These are phyloP conservation scores for Perognathus longimembris DNA, from an alignment of 2,113 vertebrate genomes.

Conservation along the genomic window DNA sequence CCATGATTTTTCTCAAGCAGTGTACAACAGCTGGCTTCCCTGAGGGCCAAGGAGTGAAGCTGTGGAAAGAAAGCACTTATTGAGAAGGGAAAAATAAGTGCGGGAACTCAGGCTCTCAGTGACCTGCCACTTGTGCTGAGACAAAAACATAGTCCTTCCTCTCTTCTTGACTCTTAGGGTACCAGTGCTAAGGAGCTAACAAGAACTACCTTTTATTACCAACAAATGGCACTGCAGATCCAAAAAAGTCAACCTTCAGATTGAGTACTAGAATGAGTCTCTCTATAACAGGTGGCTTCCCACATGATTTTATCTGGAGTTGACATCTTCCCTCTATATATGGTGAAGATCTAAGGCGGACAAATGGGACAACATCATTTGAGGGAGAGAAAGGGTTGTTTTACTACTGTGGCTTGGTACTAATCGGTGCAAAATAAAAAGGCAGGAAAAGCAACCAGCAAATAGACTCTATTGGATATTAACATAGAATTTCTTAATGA, in stretches of 20 bases:
- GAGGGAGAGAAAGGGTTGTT: background rate
- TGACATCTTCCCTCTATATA: background rate
- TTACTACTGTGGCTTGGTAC: background rate
- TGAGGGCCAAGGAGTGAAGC: background rate
- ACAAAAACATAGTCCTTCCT: background rate
- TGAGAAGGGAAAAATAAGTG: background rate
- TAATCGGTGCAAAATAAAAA: background rate
- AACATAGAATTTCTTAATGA: background rate
- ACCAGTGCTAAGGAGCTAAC: background rate
- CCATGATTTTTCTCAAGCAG: background rate
- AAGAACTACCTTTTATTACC: background rate
- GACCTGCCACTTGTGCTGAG: background rate
- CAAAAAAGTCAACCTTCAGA: background rate
- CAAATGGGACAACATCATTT: background rate
- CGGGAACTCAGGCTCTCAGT: too few species aligned
- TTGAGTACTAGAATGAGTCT: accelerated
- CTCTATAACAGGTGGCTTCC: background rate
- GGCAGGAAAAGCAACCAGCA: background rate
- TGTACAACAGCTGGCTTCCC: background rate
- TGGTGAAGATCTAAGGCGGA: background rate
- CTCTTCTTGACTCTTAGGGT: background rate
- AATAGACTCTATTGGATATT: background rate
- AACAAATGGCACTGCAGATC: background rate
- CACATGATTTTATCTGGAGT: background rate
- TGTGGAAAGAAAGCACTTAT: background rate